Conservation (phyloP, 2,113 vertebrate genomes). For the Entelurus aequoreus region DNA sequence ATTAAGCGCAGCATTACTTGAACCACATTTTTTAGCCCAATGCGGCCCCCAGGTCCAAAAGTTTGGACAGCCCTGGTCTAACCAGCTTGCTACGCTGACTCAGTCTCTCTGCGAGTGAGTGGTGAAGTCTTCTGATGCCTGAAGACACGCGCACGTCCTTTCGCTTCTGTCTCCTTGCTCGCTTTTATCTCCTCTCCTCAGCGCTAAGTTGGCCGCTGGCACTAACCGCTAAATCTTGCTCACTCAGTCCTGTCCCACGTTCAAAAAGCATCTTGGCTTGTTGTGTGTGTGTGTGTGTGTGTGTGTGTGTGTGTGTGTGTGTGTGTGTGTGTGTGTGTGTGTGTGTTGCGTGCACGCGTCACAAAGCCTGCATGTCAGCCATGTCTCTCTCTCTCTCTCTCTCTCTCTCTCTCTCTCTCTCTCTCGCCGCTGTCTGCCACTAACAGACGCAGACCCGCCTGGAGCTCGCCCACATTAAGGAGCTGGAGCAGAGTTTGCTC, state of each 20-base stretch:
- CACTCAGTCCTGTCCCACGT: neutral
- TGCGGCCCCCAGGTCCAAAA: too few relatives aligned
- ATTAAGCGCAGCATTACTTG: too few relatives aligned
- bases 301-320: slow-evolving; percentile 49
- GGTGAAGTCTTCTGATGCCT: too few relatives aligned
- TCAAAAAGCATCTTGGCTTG: neutral
- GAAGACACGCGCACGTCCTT: too few relatives aligned
- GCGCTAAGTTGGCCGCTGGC: neutral
- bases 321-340: slow-evolving; percentile 36
- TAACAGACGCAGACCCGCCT: slow-evolving; percentile 99
- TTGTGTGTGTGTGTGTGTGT: slow-evolving; percentile 60
- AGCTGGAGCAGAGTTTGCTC: slow-evolving; percentile 99
- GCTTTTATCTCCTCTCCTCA: neutral
- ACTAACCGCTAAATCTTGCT: neutral
- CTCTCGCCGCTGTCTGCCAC: slow-evolving; percentile 71
- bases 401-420: slow-evolving; percentile 77
- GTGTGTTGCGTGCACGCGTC: slow-evolving; percentile 42
- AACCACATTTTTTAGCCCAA: too few relatives aligned
- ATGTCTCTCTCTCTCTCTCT: slow-evolving; percentile 83
- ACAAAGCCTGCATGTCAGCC: slow-evolving; percentile 87
- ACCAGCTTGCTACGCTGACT: too few relatives aligned
- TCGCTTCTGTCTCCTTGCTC: neutral
- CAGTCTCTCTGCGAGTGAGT: too few relatives aligned
- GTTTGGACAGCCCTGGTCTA: too few relatives aligned
- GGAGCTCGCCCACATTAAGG: slow-evolving; percentile 99